Evolutionary conservation across 1,140 invertebrate genomes (phyloP).

Genomic region (Lepidurus couesii): DNA sequence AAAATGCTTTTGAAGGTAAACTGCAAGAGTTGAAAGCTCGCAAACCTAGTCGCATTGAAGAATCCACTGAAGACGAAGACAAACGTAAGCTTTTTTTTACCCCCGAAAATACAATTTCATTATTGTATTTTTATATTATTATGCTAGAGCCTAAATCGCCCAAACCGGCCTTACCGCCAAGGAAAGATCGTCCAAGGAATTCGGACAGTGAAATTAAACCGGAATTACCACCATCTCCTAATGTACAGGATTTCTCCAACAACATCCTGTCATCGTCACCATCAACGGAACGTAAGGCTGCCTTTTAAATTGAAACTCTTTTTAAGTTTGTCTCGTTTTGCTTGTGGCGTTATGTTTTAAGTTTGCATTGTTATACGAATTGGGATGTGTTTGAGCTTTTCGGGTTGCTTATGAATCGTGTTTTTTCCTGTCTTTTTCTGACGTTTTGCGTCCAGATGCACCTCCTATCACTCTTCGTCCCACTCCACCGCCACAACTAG

Average conservation of each 20-base stretch:
- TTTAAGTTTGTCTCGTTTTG: no score
- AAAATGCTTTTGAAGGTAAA: constrained; percentile 27
- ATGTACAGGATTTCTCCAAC: background rate
- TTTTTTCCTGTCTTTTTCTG: constrained; percentile 6
- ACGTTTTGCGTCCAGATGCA: background rate
- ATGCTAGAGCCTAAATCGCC: constrained; percentile 8
- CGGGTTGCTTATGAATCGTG: background rate
- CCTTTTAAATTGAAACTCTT: background rate
- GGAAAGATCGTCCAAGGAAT: constrained; percentile 20
- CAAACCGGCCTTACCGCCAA: constrained; percentile 31
- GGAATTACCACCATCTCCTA: background rate
- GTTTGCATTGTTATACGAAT: background rate
- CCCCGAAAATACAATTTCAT: constrained; percentile 23
- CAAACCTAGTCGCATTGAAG: constrained; percentile 33
- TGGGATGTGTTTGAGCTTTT: constrained; percentile 4
- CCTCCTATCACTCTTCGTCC: background rate
- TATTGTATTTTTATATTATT: constrained; percentile 2
- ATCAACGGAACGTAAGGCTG: background rate
- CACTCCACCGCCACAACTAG: constrained; percentile 25
- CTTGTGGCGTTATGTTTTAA: no score
- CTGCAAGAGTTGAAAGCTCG: constrained; percentile 30
- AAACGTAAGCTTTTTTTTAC: constrained; percentile 36
- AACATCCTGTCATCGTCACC: background rate
- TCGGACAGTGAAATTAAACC: constrained; percentile 18
- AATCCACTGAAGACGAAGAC: constrained; percentile 39